Evolutionary conservation across 1,140 invertebrate species (phyloP).

Genomic region (Elysia chlorotica): DNA sequence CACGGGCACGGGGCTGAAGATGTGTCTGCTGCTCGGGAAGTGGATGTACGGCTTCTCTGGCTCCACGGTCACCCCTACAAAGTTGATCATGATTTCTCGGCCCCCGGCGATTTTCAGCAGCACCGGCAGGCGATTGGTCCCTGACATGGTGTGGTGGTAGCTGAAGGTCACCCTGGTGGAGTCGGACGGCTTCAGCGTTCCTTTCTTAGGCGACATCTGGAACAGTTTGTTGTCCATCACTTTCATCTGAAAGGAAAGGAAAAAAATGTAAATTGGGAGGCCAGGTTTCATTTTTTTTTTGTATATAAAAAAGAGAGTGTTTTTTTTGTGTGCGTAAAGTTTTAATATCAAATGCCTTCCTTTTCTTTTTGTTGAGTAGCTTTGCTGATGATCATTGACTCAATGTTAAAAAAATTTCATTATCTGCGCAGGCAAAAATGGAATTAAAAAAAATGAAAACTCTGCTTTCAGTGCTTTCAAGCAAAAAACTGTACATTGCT

Average conservation of each 20-base stretch:
- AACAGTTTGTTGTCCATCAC: constrained; percentile 63
- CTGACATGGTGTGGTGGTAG: constrained; percentile 58
- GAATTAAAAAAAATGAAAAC: too few species aligned
- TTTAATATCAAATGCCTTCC: too few species aligned
- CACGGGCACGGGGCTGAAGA: constrained; percentile 59
- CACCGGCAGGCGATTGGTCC: constrained; percentile 60
- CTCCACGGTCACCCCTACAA: constrained; percentile 61
- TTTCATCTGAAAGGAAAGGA: constrained; percentile 63
- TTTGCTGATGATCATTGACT: too few species aligned
- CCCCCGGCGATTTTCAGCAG: constrained; percentile 58
- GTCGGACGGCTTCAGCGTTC: constrained; percentile 55
- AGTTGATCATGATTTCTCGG: constrained; percentile 61
- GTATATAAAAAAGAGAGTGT: too few species aligned
- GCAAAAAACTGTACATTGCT: too few species aligned
- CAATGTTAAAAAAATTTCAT: too few species aligned
- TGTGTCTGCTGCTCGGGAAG: constrained; percentile 58
- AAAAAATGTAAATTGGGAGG: too few species aligned
- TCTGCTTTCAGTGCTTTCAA: too few species aligned
- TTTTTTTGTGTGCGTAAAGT: too few species aligned
- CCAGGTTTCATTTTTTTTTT: too few species aligned
- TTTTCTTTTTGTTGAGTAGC: too few species aligned
- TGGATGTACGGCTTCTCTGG: constrained; percentile 55
- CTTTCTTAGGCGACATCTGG: constrained; percentile 54
- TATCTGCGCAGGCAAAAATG: too few species aligned
- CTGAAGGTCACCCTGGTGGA: constrained; percentile 51